Conservation (phyloP, 1,140 invertebrate species). For the Ditylenchus dipsaci region DNA sequence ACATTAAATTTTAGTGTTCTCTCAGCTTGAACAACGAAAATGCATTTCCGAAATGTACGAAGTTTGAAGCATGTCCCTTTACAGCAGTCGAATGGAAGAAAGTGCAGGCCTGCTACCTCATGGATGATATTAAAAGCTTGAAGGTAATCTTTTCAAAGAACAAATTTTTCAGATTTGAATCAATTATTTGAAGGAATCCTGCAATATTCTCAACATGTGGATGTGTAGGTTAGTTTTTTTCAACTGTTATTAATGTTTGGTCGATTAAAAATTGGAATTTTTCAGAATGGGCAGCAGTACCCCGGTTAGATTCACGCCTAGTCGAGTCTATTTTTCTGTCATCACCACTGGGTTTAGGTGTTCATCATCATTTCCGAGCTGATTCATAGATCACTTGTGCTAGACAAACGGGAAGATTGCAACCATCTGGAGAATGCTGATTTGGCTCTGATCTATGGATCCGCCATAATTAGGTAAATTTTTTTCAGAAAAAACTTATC, state of each 20-base stretch:
- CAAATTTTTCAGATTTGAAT: no score
- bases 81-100: constrained; percentile 23
- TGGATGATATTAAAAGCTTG: constrained; percentile 14
- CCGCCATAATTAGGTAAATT: constrained; percentile 28
- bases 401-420: constrained; percentile 8
- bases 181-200: not conserved
- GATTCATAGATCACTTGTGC: constrained; percentile 16
- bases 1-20: not conserved
- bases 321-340: no score
- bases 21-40: not conserved
- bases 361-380: constrained; percentile 31
- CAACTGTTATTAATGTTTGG: not conserved
- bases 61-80: no score
- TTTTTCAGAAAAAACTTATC: no score
- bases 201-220: constrained; percentile 30
- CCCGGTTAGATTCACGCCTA: constrained; percentile 7
- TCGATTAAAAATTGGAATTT: no score
- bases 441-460: constrained; percentile 20
- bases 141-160: not conserved
- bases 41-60: constrained; percentile 16
- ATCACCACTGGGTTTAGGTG: not conserved
- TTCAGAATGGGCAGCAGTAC: constrained; percentile 23
- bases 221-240: constrained; percentile 24
- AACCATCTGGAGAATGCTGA: constrained; percentile 11
- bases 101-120: constrained; percentile 18